These are phyloP conservation scores for Apeira syringaria DNA, from an alignment of 2,888 invertebrate genomes.

Conservation along the genomic window DNA sequence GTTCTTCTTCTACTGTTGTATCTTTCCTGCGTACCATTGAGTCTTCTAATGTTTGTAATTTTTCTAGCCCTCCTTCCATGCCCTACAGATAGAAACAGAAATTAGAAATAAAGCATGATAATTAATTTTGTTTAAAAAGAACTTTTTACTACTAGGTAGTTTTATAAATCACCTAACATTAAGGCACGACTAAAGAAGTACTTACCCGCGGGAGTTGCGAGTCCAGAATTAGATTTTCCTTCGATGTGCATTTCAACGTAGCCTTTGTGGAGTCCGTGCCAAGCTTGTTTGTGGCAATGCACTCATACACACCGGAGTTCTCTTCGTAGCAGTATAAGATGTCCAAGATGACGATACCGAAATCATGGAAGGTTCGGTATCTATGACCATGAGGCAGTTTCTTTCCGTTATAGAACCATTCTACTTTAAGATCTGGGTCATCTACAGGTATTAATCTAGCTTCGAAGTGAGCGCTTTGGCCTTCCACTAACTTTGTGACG, in stretches of 20 bases:
- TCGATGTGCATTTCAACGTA: constrained; percentile 92
- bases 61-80: constrained; percentile 97
- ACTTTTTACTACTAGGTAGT: too few species aligned
- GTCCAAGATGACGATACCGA: constrained; percentile 97
- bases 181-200: too few species aligned
- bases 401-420: constrained; percentile 97
- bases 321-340: constrained; percentile 98
- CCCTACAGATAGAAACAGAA: constrained; percentile 84
- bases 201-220: constrained; percentile 95
- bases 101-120: neutral
- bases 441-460: constrained; percentile 96
- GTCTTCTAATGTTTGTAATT: constrained; percentile 96
- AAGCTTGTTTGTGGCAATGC: constrained; percentile 95
- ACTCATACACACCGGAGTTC: constrained; percentile 97
- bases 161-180: too few species aligned
- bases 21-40: constrained; percentile 91
- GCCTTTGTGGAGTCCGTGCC: constrained; percentile 95
- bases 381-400: constrained; percentile 97
- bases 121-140: neutral
- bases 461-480: constrained; percentile 97
- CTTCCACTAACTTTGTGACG: constrained; percentile 94
- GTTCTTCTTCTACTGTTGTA: constrained; percentile 88
- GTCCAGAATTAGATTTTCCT: constrained; percentile 94
- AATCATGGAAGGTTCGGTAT: constrained; percentile 98
- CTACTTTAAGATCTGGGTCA: constrained; percentile 96